Percentiles rank a stretch among this genome's conserved stretches.
Conservation (phyloP, 1,140 invertebrate species). For the Bombus fervidus region DNA sequence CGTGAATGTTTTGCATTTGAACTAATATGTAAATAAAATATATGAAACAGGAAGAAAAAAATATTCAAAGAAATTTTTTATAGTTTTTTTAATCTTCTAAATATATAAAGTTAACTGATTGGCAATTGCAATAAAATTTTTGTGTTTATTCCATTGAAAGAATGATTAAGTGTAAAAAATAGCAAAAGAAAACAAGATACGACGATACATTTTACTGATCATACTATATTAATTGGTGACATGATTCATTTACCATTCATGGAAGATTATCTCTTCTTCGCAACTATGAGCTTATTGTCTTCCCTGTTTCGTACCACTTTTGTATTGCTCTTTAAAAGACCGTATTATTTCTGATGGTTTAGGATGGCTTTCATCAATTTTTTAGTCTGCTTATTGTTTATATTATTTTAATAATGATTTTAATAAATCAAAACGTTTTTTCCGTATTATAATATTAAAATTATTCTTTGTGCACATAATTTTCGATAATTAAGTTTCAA, state of each 20-base stretch:
- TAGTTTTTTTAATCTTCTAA: background rate
- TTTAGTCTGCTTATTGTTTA: no score
- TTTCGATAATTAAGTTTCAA: no score
- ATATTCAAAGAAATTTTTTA: background rate
- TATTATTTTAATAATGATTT: no score
- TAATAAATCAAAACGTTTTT: no score
- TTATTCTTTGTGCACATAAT: no score
- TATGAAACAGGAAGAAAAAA: background rate
- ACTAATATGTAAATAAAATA: background rate
- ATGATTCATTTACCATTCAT: conserved; percentile 55
- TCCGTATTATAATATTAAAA: no score
- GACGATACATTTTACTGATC: background rate
- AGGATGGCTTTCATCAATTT: no score
- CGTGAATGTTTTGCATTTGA: background rate
- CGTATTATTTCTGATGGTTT: no score
- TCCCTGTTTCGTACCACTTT: no score
- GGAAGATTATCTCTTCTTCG: conserved; percentile 30
- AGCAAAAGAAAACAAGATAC: background rate
- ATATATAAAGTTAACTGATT: background rate
- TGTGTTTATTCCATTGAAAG: no score
- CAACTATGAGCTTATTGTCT: background rate
- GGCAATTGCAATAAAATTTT: no score
- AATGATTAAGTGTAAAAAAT: background rate
- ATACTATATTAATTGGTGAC: background rate
- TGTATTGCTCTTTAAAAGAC: no score